Evolutionary conservation across 1,140 invertebrate genomes (phyloP), one percentile per base, ranked within the genome.

Genomic region (Caenorhabditis briggsae): DNA sequence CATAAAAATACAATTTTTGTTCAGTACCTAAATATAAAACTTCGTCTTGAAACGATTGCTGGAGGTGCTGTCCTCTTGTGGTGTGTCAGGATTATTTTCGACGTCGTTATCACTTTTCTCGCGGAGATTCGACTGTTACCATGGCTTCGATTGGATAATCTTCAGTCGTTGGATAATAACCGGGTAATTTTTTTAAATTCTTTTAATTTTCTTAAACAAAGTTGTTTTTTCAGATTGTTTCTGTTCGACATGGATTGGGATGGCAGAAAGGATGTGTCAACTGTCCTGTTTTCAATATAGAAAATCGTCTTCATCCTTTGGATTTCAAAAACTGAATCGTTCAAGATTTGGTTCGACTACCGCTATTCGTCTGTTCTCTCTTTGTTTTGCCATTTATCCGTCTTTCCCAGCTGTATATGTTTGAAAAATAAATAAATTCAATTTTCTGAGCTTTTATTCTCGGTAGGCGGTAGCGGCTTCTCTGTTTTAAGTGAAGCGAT

Each of bases 81-180:
- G 86, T 74, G 86, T 50, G 86, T 87, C 5, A 64, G 86, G 5
- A 87, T 87, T 16, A 87, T 87, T 65, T 87, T 87, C 58, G 86
- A 87, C 25, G 82, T 84, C n/a, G 65, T 83, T 6, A 87, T 87
- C 82, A n/a, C 83, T 9, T 59, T 87, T 25, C 53, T 85, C 6
- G 33, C 65, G 8, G 84, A 85, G 48, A 78, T 70, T 50, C 61
- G 84, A 16, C 61, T 85, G 53, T 8, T 85, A 2, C 84, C 84
- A 55, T 85, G 84, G 84, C 12, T 64, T 14, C 61, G 50, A 18
- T 16, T 48, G 12, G 84, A 85, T 25, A 84, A 84, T 84, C 46
- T 85, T 61, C 61, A 85, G 18, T 20, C 20, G 9, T 25, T 85
- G 11, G 46, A 65, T 70, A 53, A 33, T 14, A 85, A 78, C 65